These are phyloP conservation scores for Lepidothrix coronata DNA, from an alignment of 2,113 vertebrate genomes.

Conservation along the genomic window DNA sequence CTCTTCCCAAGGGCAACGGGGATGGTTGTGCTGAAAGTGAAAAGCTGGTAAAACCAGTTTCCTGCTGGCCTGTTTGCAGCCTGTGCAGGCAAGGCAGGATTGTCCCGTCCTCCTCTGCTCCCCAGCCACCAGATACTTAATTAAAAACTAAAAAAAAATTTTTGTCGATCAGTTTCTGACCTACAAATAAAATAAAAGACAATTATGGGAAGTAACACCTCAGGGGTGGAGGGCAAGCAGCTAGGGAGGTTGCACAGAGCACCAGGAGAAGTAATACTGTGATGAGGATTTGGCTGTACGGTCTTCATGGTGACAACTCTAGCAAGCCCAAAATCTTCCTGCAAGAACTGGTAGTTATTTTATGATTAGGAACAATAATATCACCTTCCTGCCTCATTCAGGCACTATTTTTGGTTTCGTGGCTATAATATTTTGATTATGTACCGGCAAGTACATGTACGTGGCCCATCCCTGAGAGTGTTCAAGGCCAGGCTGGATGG, in stretches of 20 bases:
- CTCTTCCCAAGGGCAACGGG: not conserved
- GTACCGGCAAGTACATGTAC: rapidly evolving
- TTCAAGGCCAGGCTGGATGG: not conserved
- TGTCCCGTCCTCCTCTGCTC: not conserved
- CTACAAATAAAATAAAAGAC: not conserved
- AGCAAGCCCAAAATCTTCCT: rapidly evolving
- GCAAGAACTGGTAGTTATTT: not conserved
- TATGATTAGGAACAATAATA: rapidly evolving
- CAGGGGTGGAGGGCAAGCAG: not conserved
- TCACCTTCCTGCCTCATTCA: not conserved
- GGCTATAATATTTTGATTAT: rapidly evolving
- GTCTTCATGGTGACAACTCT: too few species aligned
- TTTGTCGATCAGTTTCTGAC: not conserved
- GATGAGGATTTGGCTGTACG: not conserved
- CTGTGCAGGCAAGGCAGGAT: not conserved
- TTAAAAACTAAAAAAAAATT: not conserved
- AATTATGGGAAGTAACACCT: rapidly evolving
- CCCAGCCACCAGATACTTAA: not conserved
- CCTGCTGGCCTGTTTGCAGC: not conserved
- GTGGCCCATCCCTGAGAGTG: not conserved
- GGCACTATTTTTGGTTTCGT: not conserved
- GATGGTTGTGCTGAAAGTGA: not conserved
- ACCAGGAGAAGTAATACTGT: rapidly evolving
- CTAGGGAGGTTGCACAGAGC: not conserved
- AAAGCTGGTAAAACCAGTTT: conserved; percentile 40